Conservation (phyloP, 2,113 vertebrate species). For the Pachyramphus minor region DNA sequence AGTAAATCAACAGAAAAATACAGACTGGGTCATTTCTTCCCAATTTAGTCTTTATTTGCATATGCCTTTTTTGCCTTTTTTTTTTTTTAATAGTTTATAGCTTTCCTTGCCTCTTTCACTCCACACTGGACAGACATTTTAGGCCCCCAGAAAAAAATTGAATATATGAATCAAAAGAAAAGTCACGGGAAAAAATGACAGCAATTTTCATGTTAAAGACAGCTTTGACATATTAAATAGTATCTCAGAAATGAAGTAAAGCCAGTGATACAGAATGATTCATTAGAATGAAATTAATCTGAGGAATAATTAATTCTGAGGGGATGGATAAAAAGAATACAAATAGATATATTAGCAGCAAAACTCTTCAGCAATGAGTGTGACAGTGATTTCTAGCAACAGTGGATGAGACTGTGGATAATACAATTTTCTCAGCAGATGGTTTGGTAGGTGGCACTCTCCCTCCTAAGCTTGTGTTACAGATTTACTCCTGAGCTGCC, state of each 20-base stretch:
- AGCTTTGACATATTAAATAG: constrained; percentile 32
- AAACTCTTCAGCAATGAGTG: not conserved
- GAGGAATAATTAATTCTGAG: constrained; percentile 36
- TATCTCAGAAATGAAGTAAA: constrained; percentile 12
- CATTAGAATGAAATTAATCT: constrained; percentile 31
- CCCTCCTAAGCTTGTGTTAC: not conserved
- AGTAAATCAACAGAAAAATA: not conserved
- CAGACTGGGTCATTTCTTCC: not conserved
- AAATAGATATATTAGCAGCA: constrained; percentile 10
- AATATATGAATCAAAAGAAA: constrained; percentile 30
- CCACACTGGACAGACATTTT: not conserved
- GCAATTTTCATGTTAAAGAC: constrained; percentile 7
- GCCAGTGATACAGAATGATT: not conserved
- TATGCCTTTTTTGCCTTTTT: not conserved
- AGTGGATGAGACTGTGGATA: constrained; percentile 23
- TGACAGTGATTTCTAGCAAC: not conserved
- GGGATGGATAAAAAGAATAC: not conserved
- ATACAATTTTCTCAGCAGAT: constrained; percentile 35
- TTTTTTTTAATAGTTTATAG: not conserved
- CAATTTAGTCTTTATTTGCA: not conserved
- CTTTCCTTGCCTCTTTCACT: not conserved
- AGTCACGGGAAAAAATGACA: constrained; percentile 12
- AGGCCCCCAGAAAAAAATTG: not conserved
- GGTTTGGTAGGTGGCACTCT: constrained; percentile 61
- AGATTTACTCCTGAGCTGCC: not conserved